Conservation (phyloP, 2,888 invertebrate species). For the Pterostichus madidus region DNA sequence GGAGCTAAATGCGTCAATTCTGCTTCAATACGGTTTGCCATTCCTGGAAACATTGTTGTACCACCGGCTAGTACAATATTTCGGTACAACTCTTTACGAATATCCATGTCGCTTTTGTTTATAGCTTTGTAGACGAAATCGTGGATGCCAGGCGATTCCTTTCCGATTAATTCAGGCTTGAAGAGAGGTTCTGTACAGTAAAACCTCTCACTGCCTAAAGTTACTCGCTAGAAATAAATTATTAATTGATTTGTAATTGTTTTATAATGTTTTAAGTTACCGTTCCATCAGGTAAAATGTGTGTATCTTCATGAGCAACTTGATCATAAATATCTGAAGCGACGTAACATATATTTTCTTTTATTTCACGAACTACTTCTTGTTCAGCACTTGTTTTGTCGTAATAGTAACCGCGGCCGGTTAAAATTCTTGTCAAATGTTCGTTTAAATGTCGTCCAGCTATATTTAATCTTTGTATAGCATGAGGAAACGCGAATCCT, state of each 20-base stretch:
- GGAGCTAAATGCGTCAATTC: slow-evolving; percentile 94
- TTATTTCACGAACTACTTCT: slow-evolving; percentile 81
- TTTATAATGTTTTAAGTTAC: slow-evolving; percentile 72
- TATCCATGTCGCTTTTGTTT: slow-evolving; percentile 87
- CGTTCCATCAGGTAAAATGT: slow-evolving; percentile 80
- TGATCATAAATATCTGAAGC: slow-evolving; percentile 83
- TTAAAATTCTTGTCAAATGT: slow-evolving; percentile 83
- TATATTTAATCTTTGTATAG: slow-evolving; percentile 75
- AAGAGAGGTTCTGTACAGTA: slow-evolving; percentile 83
- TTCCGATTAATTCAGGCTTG: slow-evolving; percentile 82
- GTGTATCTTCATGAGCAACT: slow-evolving; percentile 79
- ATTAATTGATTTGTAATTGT: too few relatives aligned
- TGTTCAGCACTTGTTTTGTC: slow-evolving; percentile 81
- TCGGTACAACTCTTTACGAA: slow-evolving; percentile 84
- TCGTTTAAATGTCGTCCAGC: slow-evolving; percentile 77
- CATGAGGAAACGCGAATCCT: slow-evolving; percentile 77
- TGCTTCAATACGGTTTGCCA: slow-evolving; percentile 94
- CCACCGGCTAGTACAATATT: slow-evolving; percentile 84
- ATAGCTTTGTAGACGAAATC: slow-evolving; percentile 86
- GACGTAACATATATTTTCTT: slow-evolving; percentile 87
- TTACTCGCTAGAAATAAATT: slow-evolving; percentile 76
- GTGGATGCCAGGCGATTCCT: slow-evolving; percentile 81
- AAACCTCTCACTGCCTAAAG: slow-evolving; percentile 81
- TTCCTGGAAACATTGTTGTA: slow-evolving; percentile 78
- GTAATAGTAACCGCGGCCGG: slow-evolving; percentile 81